Conservation (phyloP, 2,888 invertebrate genomes). For the Hydrotaea cyrtoneurina region DNA sequence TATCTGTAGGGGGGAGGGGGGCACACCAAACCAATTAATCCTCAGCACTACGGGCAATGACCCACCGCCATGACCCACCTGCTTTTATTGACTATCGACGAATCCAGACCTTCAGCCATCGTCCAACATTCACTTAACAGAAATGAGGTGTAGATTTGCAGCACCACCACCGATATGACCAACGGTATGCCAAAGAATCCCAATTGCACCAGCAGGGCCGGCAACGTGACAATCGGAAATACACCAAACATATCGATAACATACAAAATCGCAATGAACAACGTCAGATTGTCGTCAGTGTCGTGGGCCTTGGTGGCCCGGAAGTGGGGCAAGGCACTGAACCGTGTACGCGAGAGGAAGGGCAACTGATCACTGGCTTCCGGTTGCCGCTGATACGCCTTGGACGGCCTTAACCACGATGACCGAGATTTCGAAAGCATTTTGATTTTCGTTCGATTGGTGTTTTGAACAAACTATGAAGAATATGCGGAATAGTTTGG, state of each 20-base stretch:
- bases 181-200: slow-evolving; percentile 88
- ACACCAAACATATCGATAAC: slow-evolving; percentile 92
- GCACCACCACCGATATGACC: slow-evolving; percentile 84
- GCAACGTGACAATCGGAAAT: slow-evolving; percentile 89
- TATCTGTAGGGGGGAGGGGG: slow-evolving; percentile 82
- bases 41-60: background rate
- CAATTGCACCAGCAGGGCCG: slow-evolving; percentile 88
- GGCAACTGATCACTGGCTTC: slow-evolving; percentile 77
- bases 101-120: slow-evolving; percentile 87
- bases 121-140: slow-evolving; percentile 91
- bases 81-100: slow-evolving; percentile 84
- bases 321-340: slow-evolving; percentile 78
- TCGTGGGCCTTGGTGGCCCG: slow-evolving; percentile 72
- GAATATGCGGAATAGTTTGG: background rate
- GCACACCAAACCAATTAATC: background rate
- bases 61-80: slow-evolving; percentile 76
- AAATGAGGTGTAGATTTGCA: slow-evolving; percentile 91
- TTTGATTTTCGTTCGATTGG: background rate
- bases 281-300: slow-evolving; percentile 82
- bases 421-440: slow-evolving; percentile 66
- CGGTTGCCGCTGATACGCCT: slow-evolving; percentile 60
- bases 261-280: slow-evolving; percentile 87
- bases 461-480: background rate
- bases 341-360: slow-evolving; percentile 76
- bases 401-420: slow-evolving; percentile 60